Base-by-base conservation (phyloP, 2,113 vertebrate species). In the Pomatorhinus ruficollis region DNA sequence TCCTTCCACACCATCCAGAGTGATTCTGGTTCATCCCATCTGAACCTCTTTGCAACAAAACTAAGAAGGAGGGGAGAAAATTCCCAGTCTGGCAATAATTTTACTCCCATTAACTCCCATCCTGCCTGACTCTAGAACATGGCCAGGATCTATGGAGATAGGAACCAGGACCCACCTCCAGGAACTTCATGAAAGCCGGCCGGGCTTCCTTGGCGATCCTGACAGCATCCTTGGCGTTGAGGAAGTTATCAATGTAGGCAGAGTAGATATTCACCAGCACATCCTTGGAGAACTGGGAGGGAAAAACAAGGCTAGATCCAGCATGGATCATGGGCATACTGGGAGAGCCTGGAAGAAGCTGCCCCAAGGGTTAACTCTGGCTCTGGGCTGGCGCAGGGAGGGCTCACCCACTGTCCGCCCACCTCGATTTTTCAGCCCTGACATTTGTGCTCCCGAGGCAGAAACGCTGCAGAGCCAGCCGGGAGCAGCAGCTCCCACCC, bases 241-340 rank as follows among this genome's bases (percentile, higher is more conserved):
- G 99, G 84, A 99, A 99, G 96, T 99, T 99, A 95, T 99, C 99
- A 1, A 99, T 99, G 97, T 99, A 99, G 30, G 99, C 99, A 0
- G 99, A 99, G 93, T 99, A 99, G 97, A 99, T 99, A 89, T 98
- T 99, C 74, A 99, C 99, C 35, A 99, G 97, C 93, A 99, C 97
- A 5, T 99, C 99, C 98, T 99, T 99, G 96, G 99, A 99, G 97
- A 99, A 99, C 99, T 99, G 68, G n/a, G 35, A 56, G 9, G 40
- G 40, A 28, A 57, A 65, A 77, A 17, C n/a, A 39, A 31, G n/a
- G 33, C 50, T 27, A 53, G 54, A 30, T 69, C 57, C 57, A 70
- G 13, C 66, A 66, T 0, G 44, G 87, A 31, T 23, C 57, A 50
- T 0, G 53, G 71, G 30, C 33, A 9, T 30, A 8, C 33, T 0